phyloP scores from a whole-genome alignment of 37 sponge, comb jelly and placozoan species.

The Diacarnus erythraeanus region DNA sequence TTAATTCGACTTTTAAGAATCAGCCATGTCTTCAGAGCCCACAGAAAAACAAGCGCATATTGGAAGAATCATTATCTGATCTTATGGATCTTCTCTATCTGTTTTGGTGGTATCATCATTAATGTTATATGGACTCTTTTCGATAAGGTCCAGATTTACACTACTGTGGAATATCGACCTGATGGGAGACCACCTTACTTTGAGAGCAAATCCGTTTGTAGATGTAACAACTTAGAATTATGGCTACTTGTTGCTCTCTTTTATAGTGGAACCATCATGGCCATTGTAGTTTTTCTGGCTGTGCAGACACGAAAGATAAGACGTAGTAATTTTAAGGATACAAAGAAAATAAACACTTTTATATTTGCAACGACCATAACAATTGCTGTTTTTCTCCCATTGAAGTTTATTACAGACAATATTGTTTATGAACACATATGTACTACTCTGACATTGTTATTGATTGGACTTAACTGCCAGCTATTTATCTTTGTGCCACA shows the following conservation, averaged over 20 bases:
- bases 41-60: background rate
- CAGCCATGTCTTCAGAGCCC: background rate
- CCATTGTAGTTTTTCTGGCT: background rate
- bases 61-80: background rate
- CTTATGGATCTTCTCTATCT: background rate
- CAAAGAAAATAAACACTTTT: background rate
- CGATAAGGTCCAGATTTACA: background rate
- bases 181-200: background rate
- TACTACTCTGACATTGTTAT: background rate
- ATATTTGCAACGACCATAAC: background rate
- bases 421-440: background rate
- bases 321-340: background rate
- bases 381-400: background rate
- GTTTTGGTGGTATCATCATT: background rate
- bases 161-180: background rate
- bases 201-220: background rate
- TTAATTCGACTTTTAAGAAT: constrained; percentile 2
- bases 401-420: background rate
- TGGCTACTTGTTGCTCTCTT: background rate
- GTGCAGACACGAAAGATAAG: background rate
- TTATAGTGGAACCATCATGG: background rate
- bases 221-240: background rate
- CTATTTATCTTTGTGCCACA: background rate
- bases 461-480: background rate
- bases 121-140: too few species aligned